Conservation (phyloP, 2,797 vertebrate species). For the Eleutherodactylus coqui region DNA sequence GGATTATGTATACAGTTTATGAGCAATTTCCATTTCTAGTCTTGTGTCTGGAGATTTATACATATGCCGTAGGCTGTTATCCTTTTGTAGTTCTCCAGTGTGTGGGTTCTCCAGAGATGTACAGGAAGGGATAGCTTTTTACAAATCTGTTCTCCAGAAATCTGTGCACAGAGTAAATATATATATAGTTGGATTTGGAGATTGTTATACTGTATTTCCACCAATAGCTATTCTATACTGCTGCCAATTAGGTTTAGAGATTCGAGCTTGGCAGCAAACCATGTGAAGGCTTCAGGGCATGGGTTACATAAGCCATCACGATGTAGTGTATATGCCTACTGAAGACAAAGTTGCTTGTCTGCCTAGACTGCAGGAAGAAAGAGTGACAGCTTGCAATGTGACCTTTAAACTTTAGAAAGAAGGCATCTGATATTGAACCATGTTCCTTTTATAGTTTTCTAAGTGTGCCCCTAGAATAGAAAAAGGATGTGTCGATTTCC, state of each 20-base stretch:
- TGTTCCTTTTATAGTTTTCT: background rate
- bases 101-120: slow-evolving; percentile 30
- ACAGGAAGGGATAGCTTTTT: slow-evolving; percentile 15
- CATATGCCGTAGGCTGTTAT: slow-evolving; percentile 52
- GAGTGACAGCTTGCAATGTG: slow-evolving; percentile 19
- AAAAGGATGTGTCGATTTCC: background rate
- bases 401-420: slow-evolving; percentile 23
- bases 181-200: slow-evolving; percentile 7
- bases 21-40: slow-evolving; percentile 54
- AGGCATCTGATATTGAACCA: background rate
- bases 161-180: background rate
- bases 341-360: slow-evolving; percentile 11
- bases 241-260: slow-evolving; percentile 57
- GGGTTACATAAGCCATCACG: slow-evolving; percentile 42
- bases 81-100: slow-evolving; percentile 37
- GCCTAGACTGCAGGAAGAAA: slow-evolving; percentile 18
- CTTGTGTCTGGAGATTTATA: slow-evolving; percentile 47
- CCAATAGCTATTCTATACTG: slow-evolving; percentile 29
- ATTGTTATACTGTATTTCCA: slow-evolving; percentile 33
- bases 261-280: slow-evolving; percentile 42
- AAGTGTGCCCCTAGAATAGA: background rate
- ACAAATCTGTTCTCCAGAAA: slow-evolving; percentile 41
- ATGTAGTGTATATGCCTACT: slow-evolving; percentile 8
- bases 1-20: slow-evolving; percentile 52
- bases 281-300: slow-evolving; percentile 37